Percentiles rank a stretch among this genome's conserved stretches.
phyloP scores from a whole-genome alignment of 2,888 invertebrate species.

The Tanypteryx hageni region DNA sequence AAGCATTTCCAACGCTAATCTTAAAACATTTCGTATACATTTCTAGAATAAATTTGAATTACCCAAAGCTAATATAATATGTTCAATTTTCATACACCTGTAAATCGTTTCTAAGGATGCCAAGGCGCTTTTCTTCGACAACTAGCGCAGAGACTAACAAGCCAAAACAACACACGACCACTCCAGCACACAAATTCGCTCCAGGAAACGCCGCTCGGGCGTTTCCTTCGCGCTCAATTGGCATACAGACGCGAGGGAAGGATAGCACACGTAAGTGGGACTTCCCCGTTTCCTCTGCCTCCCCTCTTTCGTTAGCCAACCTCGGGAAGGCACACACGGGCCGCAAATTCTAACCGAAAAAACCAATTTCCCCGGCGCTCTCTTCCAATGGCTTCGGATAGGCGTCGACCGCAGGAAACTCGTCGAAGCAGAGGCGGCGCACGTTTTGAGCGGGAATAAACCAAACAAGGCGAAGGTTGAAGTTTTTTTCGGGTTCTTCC shows the following conservation, averaged over 20 bases:
- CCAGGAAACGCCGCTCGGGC: not conserved
- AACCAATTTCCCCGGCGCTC: not conserved
- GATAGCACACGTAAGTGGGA: not conserved
- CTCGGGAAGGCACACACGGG: not conserved
- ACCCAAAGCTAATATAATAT: too few species aligned
- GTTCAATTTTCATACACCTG: too few species aligned
- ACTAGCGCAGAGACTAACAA: too few species aligned
- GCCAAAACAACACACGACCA: not conserved
- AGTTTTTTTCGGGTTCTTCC: conserved; percentile 13
- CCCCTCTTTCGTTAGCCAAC: not conserved
- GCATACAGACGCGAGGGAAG: not conserved
- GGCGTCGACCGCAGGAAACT: conserved; percentile 53
- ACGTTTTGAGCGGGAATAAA: not conserved
- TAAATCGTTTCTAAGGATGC: too few species aligned
- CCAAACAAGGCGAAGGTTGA: not conserved
- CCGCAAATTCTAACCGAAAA: not conserved
- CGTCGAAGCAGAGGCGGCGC: not conserved
- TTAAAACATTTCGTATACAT: too few species aligned
- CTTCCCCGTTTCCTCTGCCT: not conserved
- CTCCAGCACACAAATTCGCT: not conserved
- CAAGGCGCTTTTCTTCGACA: too few species aligned
- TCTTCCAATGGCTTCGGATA: not conserved
- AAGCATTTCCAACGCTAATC: too few species aligned
- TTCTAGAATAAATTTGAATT: too few species aligned
- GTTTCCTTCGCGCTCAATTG: not conserved